Evolutionary conservation across 2,113 vertebrate genomes (phyloP).

Genomic region (Cryptotis parvus): DNA sequence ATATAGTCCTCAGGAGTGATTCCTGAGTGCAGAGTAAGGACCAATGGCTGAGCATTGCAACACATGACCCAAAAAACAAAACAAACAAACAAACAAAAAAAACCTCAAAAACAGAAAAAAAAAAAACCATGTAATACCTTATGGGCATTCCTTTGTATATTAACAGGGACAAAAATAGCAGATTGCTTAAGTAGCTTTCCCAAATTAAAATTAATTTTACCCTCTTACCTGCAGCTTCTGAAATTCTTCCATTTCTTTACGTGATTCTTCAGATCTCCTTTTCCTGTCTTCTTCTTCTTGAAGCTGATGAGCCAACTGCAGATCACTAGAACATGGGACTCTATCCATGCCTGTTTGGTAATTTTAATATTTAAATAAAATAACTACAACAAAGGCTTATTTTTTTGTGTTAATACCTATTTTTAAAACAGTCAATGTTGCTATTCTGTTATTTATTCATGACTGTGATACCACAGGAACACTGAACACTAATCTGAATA

Average conservation of each 20-base stretch:
- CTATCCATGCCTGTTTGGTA: slow-evolving; percentile 69
- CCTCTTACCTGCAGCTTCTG: slow-evolving; percentile 92
- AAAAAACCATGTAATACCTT: no score
- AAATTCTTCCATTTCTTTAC: slow-evolving; percentile 91
- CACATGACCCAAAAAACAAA: no score
- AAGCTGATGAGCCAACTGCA: slow-evolving; percentile 89
- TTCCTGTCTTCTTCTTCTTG: slow-evolving; percentile 91
- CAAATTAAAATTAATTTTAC: slow-evolving; percentile 21
- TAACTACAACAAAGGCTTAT: no score
- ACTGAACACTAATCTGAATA: neutral
- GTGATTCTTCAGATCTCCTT: slow-evolving; percentile 86
- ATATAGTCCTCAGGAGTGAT: no score
- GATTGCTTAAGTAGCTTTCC: neutral
- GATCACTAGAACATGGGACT: slow-evolving; percentile 83
- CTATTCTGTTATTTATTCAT: slow-evolving; percentile 43
- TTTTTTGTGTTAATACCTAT: no score
- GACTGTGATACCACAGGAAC: neutral
- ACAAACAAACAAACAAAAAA: no score
- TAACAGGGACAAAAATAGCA: neutral
- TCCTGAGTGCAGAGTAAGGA: no score
- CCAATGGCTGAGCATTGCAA: no score
- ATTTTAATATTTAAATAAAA: no score
- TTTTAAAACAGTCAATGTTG: neutral
- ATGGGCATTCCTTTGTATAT: neutral
- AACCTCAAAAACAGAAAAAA: no score